Conservation (phyloP, 2,888 invertebrate genomes). For the Orchesellides sinensis region DNA sequence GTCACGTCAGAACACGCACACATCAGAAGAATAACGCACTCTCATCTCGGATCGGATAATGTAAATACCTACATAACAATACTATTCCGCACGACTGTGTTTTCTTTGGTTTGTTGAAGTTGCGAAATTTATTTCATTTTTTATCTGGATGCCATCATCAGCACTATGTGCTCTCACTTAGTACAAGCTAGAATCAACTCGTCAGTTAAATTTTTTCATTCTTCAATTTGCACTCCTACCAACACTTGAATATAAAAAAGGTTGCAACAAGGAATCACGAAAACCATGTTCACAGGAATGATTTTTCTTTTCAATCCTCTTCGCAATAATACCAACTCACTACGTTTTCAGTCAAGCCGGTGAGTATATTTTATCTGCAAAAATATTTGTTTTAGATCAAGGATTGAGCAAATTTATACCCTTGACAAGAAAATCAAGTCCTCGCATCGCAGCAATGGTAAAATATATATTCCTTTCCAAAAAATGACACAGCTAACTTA, state of each 20-base stretch:
- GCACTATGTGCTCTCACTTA: conserved; percentile 6
- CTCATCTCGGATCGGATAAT: no score
- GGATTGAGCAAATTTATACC: conserved; percentile 2
- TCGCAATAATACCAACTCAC: neutral
- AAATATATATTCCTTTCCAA: no score
- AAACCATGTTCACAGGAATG: neutral
- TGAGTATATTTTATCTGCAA: neutral
- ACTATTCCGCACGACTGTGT: conserved; percentile 1
- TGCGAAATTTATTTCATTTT: conserved; percentile 34
- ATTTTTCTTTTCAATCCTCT: neutral
- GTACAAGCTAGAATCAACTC: no score
- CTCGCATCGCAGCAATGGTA: no score
- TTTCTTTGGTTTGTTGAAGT: conserved; percentile 6
- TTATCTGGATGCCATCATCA: conserved; percentile 22
- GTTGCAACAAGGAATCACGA: neutral
- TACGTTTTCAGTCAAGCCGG: no score
- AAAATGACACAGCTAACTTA: no score
- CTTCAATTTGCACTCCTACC: conserved; percentile 1
- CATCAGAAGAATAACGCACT: no score
- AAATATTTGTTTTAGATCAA: conserved; percentile 21
- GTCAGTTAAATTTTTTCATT: neutral
- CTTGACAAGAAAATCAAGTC: conserved; percentile 13
- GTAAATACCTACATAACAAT: no score
- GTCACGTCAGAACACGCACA: no score
- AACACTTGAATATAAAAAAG: conserved; percentile 2